Conservation (phyloP, 2,797 vertebrate genomes). For the Oreonectes daqikongensis region DNA sequence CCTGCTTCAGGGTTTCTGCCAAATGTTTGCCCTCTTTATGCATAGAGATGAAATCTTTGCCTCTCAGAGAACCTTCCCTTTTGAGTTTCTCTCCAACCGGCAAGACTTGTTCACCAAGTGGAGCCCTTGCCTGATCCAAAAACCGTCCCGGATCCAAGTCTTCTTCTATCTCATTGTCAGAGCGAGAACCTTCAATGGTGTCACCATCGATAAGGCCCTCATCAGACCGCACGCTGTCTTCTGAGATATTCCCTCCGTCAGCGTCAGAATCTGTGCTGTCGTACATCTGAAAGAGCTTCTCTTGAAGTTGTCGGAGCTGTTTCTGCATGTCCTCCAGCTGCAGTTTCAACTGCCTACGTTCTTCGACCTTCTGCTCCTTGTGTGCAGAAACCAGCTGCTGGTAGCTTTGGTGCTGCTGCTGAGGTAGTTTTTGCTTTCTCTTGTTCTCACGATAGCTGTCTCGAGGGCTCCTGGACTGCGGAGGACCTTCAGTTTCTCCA, state of each 20-base stretch:
- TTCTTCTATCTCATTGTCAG: conserved; percentile 93
- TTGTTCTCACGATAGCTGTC: conserved; percentile 97
- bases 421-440: conserved; percentile 97
- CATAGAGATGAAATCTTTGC: conserved; percentile 78
- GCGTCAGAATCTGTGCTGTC: conserved; percentile 94
- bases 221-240: conserved; percentile 93
- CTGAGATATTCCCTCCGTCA: conserved; percentile 89
- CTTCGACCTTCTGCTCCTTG: conserved; percentile 96
- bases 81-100: conserved; percentile 84
- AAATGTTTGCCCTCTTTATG: conserved; percentile 94
- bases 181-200: conserved; percentile 83
- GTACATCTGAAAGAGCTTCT: conserved; percentile 99
- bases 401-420: conserved; percentile 99
- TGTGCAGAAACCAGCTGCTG: conserved; percentile 95
- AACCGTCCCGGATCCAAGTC: conserved; percentile 91
- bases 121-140: conserved; percentile 88
- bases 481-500: conserved; percentile 83
- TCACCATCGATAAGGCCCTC: conserved; percentile 76
- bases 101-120: conserved; percentile 89
- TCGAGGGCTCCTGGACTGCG: conserved; percentile 88
- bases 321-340: conserved; percentile 99
- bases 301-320: conserved; percentile 97
- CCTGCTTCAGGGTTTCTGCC: conserved; percentile 96
- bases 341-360: conserved; percentile 95
- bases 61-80: conserved; percentile 80